Evolutionary conservation across 2,888 invertebrate genomes (phyloP), one percentile per base, ranked within the genome.

Genomic region (Cartodere bifasciata): DNA sequence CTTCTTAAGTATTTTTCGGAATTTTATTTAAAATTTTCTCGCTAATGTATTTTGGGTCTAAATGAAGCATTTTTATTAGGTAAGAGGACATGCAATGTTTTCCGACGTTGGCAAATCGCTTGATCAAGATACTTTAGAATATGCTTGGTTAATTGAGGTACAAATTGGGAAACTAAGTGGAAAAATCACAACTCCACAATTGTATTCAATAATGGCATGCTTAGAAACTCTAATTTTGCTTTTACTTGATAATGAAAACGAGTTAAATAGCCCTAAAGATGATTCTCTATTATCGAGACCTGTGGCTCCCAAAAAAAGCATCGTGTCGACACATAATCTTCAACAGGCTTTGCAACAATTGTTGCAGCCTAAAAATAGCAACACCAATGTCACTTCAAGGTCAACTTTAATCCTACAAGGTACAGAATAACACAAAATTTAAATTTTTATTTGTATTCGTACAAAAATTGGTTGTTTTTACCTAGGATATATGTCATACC

Each of bases 131-230:
- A 94, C 95, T 0, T 62, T 97, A 11, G 98, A 98, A 56, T 98
- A 98, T 56, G 90, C 85, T 0, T 98, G 98, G 98, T 67, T 95
- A 46, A 75, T 97, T 47, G 97, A 98, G 58, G 71, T 92, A 3
- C 88, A 92, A 45, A 60, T 97, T 23, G 97, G 97, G 0, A 91
- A 94, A 56, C 61, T 98, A 10, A 86, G 83, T 14, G 95, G 94
- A 0, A 82, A 88, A 50, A 64, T 97, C 26, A 90, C 91, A 0
- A 67, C 85, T 14, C 86, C 92, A 0, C 94, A 83, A 67, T 54
- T 95, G 1, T 84, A 87, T 51, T 85, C 90, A 50, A 70, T 95
- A 5, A 68, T 87, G 9, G 83, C 86, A 13, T 82, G 87, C 2
- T 57, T 95, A 30, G 94, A 97, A 63, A 87, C 91, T 1, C 77